Percentiles rank a stretch among this genome's conserved stretches.
These are phyloP conservation scores for Zaprionus gabonicus DNA, from an alignment of 1,140 invertebrate species.

Conservation along the genomic window DNA sequence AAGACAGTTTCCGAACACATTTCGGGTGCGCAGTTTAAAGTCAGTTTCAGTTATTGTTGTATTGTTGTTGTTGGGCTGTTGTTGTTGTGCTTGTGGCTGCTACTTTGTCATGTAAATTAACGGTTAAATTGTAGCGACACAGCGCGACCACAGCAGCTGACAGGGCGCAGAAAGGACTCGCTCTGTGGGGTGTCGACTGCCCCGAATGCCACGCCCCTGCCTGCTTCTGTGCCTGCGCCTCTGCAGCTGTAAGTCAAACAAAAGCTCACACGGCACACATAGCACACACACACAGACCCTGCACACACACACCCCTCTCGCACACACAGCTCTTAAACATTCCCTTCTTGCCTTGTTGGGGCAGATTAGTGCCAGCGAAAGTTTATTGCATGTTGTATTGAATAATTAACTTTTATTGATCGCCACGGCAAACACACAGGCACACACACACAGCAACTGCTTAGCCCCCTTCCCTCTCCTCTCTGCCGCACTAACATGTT, in stretches of 20 bases:
- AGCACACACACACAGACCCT: slow-evolving; percentile 8
- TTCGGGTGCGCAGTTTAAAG: background rate
- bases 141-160: slow-evolving; percentile 51
- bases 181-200: slow-evolving; percentile 9
- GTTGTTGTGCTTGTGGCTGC: slow-evolving; percentile 34
- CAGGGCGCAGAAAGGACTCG: slow-evolving; percentile 36
- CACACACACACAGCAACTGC: background rate
- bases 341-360: slow-evolving; percentile 45
- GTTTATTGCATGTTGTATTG: slow-evolving; percentile 71
- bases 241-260: slow-evolving; percentile 42
- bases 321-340: background rate
- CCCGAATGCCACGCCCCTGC: background rate
- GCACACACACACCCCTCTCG: background rate
- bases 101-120: slow-evolving; percentile 82
- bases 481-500: slow-evolving; percentile 52
- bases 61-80: background rate
- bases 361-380: slow-evolving; percentile 62
- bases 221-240: background rate
- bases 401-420: slow-evolving; percentile 83
- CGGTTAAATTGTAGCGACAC: slow-evolving; percentile 65
- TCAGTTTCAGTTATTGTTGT: background rate
- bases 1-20: background rate
- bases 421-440: slow-evolving; percentile 50
- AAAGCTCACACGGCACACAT: slow-evolving; percentile 35
- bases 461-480: background rate